phyloP scores from a whole-genome alignment of 1,140 invertebrate species.

The Varroa destructor region DNA sequence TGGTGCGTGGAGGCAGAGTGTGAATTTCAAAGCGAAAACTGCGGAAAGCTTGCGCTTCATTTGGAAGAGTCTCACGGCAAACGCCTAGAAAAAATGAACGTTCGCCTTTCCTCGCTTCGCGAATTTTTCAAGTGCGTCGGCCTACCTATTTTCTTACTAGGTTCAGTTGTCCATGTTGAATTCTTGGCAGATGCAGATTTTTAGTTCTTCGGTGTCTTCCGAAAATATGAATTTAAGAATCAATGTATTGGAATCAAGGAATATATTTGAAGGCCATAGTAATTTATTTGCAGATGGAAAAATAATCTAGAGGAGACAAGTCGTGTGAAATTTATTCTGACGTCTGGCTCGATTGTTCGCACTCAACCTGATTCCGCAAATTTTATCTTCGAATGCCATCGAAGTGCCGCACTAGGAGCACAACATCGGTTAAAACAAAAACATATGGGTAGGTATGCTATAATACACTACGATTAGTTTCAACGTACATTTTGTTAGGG shows the following conservation, averaged over 20 bases:
- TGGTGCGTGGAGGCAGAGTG: conserved; percentile 12
- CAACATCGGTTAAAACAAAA: too few species aligned
- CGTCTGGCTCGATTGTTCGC: neutral
- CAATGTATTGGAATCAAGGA: too few species aligned
- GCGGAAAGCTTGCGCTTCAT: neutral
- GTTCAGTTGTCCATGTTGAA: too few species aligned
- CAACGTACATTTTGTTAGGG: too few species aligned
- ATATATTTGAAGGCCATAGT: too few species aligned
- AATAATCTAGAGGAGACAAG: conserved; percentile 12
- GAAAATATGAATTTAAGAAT: too few species aligned
- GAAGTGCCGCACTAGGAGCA: too few species aligned
- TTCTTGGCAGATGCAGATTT: too few species aligned
- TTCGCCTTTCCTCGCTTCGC: neutral
- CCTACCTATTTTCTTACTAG: too few species aligned
- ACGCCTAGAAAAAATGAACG: neutral
- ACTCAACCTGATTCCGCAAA: neutral
- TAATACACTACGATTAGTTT: too few species aligned
- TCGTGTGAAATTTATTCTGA: conserved; percentile 14
- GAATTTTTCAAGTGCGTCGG: conserved; percentile 7
- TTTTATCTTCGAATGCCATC: neutral
- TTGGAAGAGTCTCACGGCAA: neutral
- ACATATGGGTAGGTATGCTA: too few species aligned
- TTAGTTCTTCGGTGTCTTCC: too few species aligned
- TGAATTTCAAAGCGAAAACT: conserved; percentile 8
- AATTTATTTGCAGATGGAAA: conserved; percentile 5